These are phyloP conservation scores for Drosophila histrio DNA, from an alignment of 2,888 invertebrate genomes.

Conservation along the genomic window DNA sequence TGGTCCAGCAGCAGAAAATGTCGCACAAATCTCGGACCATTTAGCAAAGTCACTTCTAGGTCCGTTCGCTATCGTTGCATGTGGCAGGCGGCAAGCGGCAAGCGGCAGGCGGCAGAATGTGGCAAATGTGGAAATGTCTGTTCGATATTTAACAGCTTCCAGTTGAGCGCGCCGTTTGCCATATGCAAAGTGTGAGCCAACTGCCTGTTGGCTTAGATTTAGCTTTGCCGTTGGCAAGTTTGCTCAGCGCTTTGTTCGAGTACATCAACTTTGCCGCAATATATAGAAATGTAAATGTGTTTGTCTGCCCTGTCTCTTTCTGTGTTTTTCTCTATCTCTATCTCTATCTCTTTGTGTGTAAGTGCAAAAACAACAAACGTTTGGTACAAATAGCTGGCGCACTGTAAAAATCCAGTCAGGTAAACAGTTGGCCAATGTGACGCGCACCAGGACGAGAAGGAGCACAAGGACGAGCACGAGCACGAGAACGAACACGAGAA, in stretches of 20 bases:
- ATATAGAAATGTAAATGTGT: conserved; percentile 28
- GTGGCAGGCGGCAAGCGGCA: not conserved
- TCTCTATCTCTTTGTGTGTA: conserved; percentile 3
- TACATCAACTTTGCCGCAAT: conserved; percentile 48
- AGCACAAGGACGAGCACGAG: not conserved
- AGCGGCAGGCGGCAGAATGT: conserved; percentile 6
- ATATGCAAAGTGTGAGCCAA: conserved; percentile 58
- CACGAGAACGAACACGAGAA: too few species aligned
- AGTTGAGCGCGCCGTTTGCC: conserved; percentile 49
- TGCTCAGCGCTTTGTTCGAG: conserved; percentile 54
- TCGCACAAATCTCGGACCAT: conserved; percentile 70
- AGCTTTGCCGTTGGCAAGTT: conserved; percentile 63
- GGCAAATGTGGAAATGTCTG: conserved; percentile 50
- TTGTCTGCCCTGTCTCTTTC: conserved; percentile 6
- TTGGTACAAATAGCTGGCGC: conserved; percentile 63
- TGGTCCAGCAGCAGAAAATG: conserved; percentile 51
- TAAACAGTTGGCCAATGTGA: conserved; percentile 50
- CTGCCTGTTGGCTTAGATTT: conserved; percentile 64
- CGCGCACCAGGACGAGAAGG: not conserved
- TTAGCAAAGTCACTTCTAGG: conserved; percentile 54
- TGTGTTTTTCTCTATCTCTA: not conserved
- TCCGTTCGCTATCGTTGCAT: conserved; percentile 20
- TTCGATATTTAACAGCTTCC: conserved; percentile 77
- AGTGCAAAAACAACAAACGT: conserved; percentile 36
- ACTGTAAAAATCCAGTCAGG: conserved; percentile 69